Evolutionary conservation across 1,140 invertebrate genomes (phyloP), one percentile per base, ranked within the genome.

Genomic region (Calosoma granatense): DNA sequence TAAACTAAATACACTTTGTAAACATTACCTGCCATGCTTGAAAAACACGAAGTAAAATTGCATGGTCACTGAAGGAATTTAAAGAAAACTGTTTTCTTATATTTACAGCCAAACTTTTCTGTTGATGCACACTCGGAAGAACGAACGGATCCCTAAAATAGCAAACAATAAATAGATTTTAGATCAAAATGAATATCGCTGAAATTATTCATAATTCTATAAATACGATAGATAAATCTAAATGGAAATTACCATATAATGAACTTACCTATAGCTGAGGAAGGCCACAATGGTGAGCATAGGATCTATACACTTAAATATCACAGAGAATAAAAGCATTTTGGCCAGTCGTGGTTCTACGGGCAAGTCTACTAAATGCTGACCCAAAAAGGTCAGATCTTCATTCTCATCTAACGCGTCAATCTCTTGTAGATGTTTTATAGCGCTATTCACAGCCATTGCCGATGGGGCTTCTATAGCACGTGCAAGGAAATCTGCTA

Each of bases 261-360:
- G n/a, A n/a, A n/a, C 79, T 70, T 81, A 88, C 74, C 86, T 87
- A 64, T 92, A 85, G 1, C 87, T 82, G 55, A 98, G 74, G 41
- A 84, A 82, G 67, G 92, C 90, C 11, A 92, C 92, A 51, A 98
- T 88, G 0, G 94, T 97, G 20, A 98, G 72, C 20, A 98, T 80
- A 2, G 96, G 96, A 76, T 97, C 93, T 1, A 98, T 72, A 69
- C 96, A 98, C 70, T 93, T 93, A 22, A 98, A 78, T 2, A 96
- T 83, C 19, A 94, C 85, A 1, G 90, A 85, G 69, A 92, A 94
- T 1, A 98, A 73, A 20, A 99, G 72, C 83, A 94, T 90, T 76
- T 96, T 94, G 2, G 91, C 92, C 12, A 94, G 76, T 63, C 89
- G 81, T 1, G 95, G 95, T 60, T 97, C 91, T 1, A 98, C 76